phyloP scores from a whole-genome alignment of 1,140 invertebrate species.

The Mylabris phalerata region DNA sequence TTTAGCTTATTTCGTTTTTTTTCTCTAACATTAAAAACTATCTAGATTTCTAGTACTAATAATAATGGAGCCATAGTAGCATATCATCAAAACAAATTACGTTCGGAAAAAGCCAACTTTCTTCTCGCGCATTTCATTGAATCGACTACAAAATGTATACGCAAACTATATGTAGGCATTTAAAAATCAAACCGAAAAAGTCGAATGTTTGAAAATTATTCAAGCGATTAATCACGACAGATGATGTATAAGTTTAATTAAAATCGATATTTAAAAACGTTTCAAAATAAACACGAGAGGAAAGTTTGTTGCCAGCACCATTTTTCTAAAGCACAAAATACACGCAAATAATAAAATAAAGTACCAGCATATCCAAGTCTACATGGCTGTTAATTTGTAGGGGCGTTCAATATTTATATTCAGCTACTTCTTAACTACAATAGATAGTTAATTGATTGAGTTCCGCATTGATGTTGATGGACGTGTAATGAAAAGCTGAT shows the following conservation, averaged over 20 bases:
- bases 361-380: too few species aligned
- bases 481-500: neutral
- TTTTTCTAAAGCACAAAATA: too few species aligned
- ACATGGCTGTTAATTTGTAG: too few species aligned
- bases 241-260: slow-evolving; percentile 15
- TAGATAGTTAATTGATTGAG: too few species aligned
- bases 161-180: too few species aligned
- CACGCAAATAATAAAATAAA: too few species aligned
- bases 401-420: too few species aligned
- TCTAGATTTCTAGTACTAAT: slow-evolving; percentile 12
- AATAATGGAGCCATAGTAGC: slow-evolving; percentile 13
- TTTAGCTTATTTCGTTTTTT: slow-evolving; percentile 9
- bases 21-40: slow-evolving; percentile 7
- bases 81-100: slow-evolving; percentile 17
- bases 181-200: neutral
- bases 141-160: too few species aligned
- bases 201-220: neutral
- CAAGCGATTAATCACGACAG: slow-evolving; percentile 10
- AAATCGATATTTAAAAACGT: slow-evolving; percentile 14
- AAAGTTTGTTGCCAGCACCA: too few species aligned
- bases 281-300: neutral
- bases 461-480: neutral
- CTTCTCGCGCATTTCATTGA: neutral
- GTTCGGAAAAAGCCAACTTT: slow-evolving; percentile 14
- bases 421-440: too few species aligned